Conservation (phyloP, 2,888 invertebrate genomes). For the Horisme vitalbata region DNA sequence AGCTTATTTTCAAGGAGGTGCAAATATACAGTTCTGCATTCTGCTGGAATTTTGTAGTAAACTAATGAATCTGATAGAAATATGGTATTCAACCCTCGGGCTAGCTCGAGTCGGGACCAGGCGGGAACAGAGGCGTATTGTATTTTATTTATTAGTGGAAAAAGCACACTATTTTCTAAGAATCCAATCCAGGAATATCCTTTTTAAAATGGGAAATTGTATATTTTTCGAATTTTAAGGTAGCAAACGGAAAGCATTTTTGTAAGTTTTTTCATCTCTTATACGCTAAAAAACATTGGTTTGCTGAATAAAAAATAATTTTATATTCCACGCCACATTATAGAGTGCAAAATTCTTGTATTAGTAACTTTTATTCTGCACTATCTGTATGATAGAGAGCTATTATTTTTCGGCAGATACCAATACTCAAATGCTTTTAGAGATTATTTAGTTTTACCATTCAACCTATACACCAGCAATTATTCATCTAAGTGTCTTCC, state of each 20-base stretch:
- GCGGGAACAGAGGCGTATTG: constrained; percentile 10
- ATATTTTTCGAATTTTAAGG: too few species aligned
- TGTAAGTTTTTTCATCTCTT: too few species aligned
- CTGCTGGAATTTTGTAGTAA: not conserved
- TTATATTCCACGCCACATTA: too few species aligned
- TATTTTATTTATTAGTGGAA: constrained; percentile 2
- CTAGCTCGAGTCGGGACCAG: constrained; percentile 24
- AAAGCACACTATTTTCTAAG: not conserved
- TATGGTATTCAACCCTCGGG: constrained; percentile 53
- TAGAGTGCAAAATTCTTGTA: too few species aligned
- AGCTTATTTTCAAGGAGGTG: not conserved
- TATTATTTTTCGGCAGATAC: too few species aligned
- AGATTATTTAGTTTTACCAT: not conserved
- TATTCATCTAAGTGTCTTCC: not conserved
- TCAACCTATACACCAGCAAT: not conserved
- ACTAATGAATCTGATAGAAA: constrained; percentile 37
- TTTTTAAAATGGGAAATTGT: too few species aligned
- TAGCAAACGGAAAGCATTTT: too few species aligned
- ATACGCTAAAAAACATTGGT: too few species aligned
- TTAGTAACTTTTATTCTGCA: too few species aligned
- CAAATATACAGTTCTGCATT: not conserved
- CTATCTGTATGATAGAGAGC: too few species aligned
- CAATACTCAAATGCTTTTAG: too few species aligned
- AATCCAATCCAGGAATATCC: not conserved
- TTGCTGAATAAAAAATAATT: too few species aligned